These are phyloP conservation scores for Amphipyra berbera DNA, from an alignment of 2,888 invertebrate genomes.

Conservation along the genomic window DNA sequence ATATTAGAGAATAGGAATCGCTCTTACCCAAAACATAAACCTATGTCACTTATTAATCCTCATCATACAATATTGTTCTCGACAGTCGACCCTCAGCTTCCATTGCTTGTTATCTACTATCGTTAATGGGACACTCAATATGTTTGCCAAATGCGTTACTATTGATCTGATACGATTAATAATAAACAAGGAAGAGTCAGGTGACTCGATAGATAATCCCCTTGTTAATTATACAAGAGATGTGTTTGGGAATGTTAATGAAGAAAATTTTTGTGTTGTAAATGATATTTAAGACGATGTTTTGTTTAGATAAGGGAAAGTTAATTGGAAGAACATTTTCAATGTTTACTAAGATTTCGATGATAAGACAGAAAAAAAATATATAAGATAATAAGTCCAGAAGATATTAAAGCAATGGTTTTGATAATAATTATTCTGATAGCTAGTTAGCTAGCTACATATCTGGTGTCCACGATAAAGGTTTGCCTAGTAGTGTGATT, in stretches of 20 bases:
- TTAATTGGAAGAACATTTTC: too few species aligned
- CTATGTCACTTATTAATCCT: slow-evolving; percentile 31
- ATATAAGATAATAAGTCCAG: too few species aligned
- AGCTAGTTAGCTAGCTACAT: too few species aligned
- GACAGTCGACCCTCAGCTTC: slow-evolving; percentile 34
- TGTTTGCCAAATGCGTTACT: slow-evolving; percentile 42
- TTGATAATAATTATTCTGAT: too few species aligned
- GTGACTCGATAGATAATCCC: slow-evolving; percentile 19
- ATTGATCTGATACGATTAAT: slow-evolving; percentile 48
- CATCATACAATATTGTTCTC: slow-evolving; percentile 33
- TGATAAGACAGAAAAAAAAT: too few species aligned
- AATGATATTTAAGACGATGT: too few species aligned
- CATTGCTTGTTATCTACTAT: slow-evolving; percentile 33
- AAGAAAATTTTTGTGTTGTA: slow-evolving; percentile 8
- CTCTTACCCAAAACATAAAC: slow-evolving; percentile 9
- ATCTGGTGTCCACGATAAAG: too few species aligned
- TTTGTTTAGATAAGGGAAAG: too few species aligned
- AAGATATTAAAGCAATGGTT: too few species aligned
- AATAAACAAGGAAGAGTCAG: slow-evolving; percentile 36
- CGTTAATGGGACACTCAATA: slow-evolving; percentile 49
- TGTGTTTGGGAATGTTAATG: background rate
- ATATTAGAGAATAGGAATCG: slow-evolving; percentile 17
- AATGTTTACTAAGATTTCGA: too few species aligned
- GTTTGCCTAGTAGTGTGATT: too few species aligned
- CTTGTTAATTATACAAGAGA: slow-evolving; percentile 19